Evolutionary conservation across 37 sponge, comb jelly and placozoan genomes (phyloP).

Genomic region (Beroe ovata): DNA sequence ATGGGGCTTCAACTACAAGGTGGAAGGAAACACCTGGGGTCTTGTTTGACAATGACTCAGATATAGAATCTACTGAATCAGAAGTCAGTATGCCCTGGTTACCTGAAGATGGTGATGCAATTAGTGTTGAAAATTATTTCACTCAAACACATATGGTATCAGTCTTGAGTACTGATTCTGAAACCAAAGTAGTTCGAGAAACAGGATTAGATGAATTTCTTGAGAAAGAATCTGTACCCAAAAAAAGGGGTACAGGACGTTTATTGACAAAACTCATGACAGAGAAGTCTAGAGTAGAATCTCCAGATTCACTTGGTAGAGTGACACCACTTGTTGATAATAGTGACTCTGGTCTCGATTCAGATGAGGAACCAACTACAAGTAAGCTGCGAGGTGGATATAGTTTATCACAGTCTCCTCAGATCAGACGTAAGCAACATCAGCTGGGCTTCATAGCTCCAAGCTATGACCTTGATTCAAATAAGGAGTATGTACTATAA

Average conservation of each 20-base stretch:
- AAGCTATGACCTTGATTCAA: neutral
- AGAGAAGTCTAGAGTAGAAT: neutral
- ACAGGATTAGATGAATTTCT: slow-evolving; percentile 49
- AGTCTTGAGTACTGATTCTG: slow-evolving; percentile 29
- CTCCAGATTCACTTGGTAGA: slow-evolving; percentile 46
- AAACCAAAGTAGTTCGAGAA: neutral
- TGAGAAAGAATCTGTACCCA: neutral
- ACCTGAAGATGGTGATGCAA: neutral
- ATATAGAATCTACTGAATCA: neutral
- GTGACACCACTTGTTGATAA: slow-evolving; percentile 51
- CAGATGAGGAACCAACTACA: slow-evolving; percentile 46
- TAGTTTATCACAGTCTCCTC: slow-evolving; percentile 57
- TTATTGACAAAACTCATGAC: neutral
- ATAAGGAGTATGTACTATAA: neutral
- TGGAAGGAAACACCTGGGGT: slow-evolving; percentile 35
- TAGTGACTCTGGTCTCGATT: slow-evolving; percentile 48
- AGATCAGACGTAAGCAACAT: slow-evolving; percentile 46
- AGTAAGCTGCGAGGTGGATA: slow-evolving; percentile 25
- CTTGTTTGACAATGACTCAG: neutral
- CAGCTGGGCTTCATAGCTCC: slow-evolving; percentile 42
- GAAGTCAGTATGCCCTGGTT: slow-evolving; percentile 45
- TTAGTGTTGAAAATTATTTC: slow-evolving; percentile 21
- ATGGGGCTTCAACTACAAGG: slow-evolving; percentile 26
- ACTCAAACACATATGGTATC: slow-evolving; percentile 28
- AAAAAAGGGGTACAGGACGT: slow-evolving; percentile 28